Conservation (phyloP, 2,888 invertebrate species). For the Oxyteleia sp. region DNA sequence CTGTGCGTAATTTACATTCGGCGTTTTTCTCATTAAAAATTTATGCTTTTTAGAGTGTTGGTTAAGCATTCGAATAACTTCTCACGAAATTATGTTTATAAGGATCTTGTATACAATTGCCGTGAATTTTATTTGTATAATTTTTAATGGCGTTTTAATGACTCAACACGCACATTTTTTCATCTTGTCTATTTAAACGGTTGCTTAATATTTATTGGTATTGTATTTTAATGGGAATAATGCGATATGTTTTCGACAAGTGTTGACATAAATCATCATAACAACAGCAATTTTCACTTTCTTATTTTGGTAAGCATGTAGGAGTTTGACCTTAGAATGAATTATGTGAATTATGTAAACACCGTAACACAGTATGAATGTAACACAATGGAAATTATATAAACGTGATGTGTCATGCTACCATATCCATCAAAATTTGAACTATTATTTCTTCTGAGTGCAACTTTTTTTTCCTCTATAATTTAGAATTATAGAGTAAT, state of each 20-base stretch:
- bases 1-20: slow-evolving; percentile 16
- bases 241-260: background rate
- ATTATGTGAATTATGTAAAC: slow-evolving; percentile 37
- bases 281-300: slow-evolving; percentile 16
- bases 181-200: too few species aligned
- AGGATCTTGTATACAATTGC: background rate
- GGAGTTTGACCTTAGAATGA: slow-evolving; percentile 14
- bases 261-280: background rate
- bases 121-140: too few species aligned
- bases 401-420: slow-evolving; percentile 8
- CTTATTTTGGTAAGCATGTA: background rate
- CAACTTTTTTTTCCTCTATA: too few species aligned
- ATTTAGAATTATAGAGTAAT: too few species aligned
- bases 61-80: background rate
- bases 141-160: background rate
- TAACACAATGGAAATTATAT: slow-evolving; percentile 29
- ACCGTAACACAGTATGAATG: slow-evolving; percentile 6
- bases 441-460: background rate
- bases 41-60: background rate
- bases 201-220: background rate
- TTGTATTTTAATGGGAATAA: background rate
- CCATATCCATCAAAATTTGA: background rate
- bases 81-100: background rate
- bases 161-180: too few species aligned
- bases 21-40: background rate